Conservation (phyloP, 2,113 vertebrate genomes). For the Hiodon tergisus region DNA sequence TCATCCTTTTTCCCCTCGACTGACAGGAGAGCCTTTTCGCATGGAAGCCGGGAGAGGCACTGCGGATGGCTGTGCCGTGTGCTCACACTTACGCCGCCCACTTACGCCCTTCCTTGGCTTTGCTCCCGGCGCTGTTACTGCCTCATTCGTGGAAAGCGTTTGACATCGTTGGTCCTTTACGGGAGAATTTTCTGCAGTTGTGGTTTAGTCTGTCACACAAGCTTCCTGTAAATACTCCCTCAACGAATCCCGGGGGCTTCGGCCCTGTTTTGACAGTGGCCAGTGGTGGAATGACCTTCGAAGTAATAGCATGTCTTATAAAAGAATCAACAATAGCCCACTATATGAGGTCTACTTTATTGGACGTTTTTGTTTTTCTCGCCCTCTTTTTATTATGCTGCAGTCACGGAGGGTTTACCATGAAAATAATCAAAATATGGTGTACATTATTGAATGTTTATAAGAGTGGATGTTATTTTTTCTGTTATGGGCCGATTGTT, state of each 20-base stretch:
- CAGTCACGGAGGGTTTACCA: background rate
- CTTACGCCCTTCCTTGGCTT: background rate
- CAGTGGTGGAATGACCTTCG: background rate
- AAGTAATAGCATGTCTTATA: background rate
- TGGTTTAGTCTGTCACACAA: slow-evolving; percentile 39
- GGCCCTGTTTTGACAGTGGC: background rate
- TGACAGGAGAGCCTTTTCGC: no score
- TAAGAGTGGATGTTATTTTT: no score
- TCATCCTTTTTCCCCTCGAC: no score
- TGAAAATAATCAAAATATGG: background rate
- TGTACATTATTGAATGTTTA: background rate
- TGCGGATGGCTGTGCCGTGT: no score
- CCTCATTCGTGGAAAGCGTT: background rate
- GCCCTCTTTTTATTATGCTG: background rate
- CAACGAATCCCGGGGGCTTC: background rate
- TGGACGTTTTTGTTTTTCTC: background rate
- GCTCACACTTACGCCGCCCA: background rate
- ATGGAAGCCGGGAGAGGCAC: no score
- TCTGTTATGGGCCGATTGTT: no score
- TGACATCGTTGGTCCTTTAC: background rate
- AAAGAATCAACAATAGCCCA: background rate
- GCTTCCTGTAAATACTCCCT: slow-evolving; percentile 49
- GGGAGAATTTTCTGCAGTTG: background rate
- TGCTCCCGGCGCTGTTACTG: background rate
- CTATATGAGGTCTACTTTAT: background rate